Evolutionary conservation across 2,888 invertebrate species (phyloP), one percentile per base, ranked within the genome.

Genomic region (Gymnocheta viridis): DNA sequence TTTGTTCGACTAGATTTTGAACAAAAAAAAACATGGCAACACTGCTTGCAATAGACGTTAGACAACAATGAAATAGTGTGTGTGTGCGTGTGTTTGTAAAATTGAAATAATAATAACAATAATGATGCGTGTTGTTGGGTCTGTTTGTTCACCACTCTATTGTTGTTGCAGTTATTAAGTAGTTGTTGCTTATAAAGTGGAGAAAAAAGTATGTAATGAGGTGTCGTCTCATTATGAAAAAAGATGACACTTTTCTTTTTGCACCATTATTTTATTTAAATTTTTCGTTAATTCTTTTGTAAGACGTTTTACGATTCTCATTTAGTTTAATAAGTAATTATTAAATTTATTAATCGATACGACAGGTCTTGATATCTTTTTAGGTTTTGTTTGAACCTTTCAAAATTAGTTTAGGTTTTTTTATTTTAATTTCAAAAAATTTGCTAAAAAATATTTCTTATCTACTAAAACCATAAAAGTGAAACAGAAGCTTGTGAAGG

Each of bases 151-250:
- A n/a, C 32, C 6, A n/a, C 22, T 24, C 12, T 12, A 19, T 19
- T 56, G 19, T 19, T 64, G 41, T 56, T 62, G 44, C 22, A 69
- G 62, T 69, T 79, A 70, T 70, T 79, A 54, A 64, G 47, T 44
- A 54, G 38, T 51, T 64, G 47, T 17, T 49, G 49, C 10, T 47
- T 66, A 47, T 66, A 6, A 70, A 82, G 54, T 66, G 74, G 17
- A 62, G 51, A 51, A 66, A 35, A 70, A 66, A 5, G 7, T 32
- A 70, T 76, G 35, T 83, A 76, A 80, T 76, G 66, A 76, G 73
- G 69, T 82, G 67, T 54, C 64, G 69, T 64, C 70, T 79, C 70
- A 79, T 83, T 79, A 79, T 54, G 54, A 79, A 56, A 17, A 73
- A 67, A 73, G 41, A 79, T 79, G 73, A 74, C 79, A 82, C 56